Percentiles rank a stretch among this genome's conserved stretches.
These are phyloP conservation scores for Dynastes grantii DNA, from an alignment of 2,888 invertebrate genomes.

Conservation along the genomic window DNA sequence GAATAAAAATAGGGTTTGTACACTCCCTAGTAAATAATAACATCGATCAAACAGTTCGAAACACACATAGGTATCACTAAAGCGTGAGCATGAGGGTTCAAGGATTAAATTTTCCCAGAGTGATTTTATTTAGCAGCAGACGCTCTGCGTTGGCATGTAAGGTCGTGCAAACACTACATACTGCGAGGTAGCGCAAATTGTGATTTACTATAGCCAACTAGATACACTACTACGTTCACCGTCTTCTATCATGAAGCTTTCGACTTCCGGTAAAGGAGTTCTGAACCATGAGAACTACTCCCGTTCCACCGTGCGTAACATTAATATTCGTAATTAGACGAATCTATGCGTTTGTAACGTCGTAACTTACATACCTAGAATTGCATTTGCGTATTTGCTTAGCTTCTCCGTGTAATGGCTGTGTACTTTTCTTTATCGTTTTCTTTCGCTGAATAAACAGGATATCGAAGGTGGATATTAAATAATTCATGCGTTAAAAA, in stretches of 20 bases:
- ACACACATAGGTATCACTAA: neutral
- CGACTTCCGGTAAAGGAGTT: constrained; percentile 34
- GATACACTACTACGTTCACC: neutral
- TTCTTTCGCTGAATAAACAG: constrained; percentile 12
- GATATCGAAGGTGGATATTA: constrained; percentile 30
- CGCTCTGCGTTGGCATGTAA: neutral
- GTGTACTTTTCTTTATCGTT: neutral
- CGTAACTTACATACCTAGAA: constrained; percentile 18
- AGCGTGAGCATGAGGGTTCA: neutral
- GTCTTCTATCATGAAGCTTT: neutral
- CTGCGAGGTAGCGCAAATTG: constrained; percentile 25
- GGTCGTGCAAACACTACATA: neutral
- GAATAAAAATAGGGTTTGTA: too few species aligned
- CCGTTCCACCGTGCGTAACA: constrained; percentile 28
- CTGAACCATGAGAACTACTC: constrained; percentile 41
- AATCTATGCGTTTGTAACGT: constrained; percentile 25
- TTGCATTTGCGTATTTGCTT: constrained; percentile 25
- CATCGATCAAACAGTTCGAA: too few species aligned
- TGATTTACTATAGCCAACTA: constrained; percentile 36
- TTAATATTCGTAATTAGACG: constrained; percentile 45
- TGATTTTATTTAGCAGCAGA: constrained; percentile 21
- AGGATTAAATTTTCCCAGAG: constrained; percentile 43
- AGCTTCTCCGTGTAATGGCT: constrained; percentile 10
- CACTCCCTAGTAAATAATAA: too few species aligned
- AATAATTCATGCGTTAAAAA: neutral